Evolutionary conservation across 2,797 vertebrate species (phyloP), one percentile per base, ranked within the genome.

Genomic region (Catamblyrhynchus diadema): DNA sequence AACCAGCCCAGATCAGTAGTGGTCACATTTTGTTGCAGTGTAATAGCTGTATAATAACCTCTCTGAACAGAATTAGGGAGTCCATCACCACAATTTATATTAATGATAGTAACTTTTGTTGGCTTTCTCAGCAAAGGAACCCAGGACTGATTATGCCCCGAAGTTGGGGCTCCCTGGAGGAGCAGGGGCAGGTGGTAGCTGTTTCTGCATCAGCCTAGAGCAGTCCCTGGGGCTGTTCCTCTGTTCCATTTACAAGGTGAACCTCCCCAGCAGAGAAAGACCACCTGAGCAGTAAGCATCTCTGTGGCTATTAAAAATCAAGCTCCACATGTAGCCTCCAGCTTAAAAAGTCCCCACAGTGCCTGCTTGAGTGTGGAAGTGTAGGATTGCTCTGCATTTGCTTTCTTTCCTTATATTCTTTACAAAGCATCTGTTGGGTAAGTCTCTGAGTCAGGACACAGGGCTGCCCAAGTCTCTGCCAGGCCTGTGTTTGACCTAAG

Each of bases 31-130:
- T 91, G 79, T 83, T 93, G 89, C 77, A 85, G 56, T 85, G 69
- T 90, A 91, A 94, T 91, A 88, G 65, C 85, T 86, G 35, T 39
- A 48, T 88, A 95, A 94, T 93, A 85, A 91, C 89, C 75, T 83
- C 61, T 83, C 70, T 70, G 85, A 92, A 64, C 59, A 86, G 94
- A 92, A 81, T 88, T 91, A 91, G 69, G 57, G 72, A 95, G 85
- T 57, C 80, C 82, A 79, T 89, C 77, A 35, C 65, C 87, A 77
- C 82, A 91, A 81, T 94, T 88, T 83, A 44, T 93, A 70, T 75
- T 93, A 94, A 84, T 92, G 83, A 72, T 54, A 73, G 69, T 81
- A 90, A 88, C 70, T 86, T 93, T 14, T 79, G 54, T 83, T 73
- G 84, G 62, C 61, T 78, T 18, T 69, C 61, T 89, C 75, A 48